These are phyloP conservation scores for Drosophila chauvacae DNA, from an alignment of 1,140 invertebrate species.

Conservation along the genomic window DNA sequence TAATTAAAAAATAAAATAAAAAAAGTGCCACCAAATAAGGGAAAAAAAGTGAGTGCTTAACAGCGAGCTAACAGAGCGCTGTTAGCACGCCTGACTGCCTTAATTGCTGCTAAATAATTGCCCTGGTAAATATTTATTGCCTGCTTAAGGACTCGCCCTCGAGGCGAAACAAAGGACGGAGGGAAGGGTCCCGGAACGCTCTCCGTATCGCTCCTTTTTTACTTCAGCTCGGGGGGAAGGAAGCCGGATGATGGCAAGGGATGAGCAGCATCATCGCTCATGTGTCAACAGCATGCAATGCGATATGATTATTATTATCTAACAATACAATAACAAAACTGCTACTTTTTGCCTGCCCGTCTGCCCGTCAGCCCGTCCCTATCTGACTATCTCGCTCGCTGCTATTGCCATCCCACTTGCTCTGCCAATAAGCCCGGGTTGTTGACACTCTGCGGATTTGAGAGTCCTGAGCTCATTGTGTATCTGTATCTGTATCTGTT, in stretches of 20 bases:
- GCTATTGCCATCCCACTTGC: slow-evolving; percentile 4
- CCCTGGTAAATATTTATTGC: slow-evolving; percentile 66
- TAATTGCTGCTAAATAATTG: slow-evolving; percentile 69
- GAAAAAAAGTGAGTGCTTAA: neutral
- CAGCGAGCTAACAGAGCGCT: slow-evolving; percentile 27
- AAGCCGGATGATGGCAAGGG: slow-evolving; percentile 42
- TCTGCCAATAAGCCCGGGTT: slow-evolving; percentile 48
- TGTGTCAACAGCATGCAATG: slow-evolving; percentile 83
- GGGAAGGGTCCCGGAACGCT: neutral
- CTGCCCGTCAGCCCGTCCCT: slow-evolving; percentile 8
- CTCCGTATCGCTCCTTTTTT: slow-evolving; percentile 6
- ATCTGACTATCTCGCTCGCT: neutral
- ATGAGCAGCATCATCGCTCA: slow-evolving; percentile 78
- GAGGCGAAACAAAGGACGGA: slow-evolving; percentile 12
- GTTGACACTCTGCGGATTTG: slow-evolving; percentile 72
- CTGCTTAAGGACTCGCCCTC: slow-evolving; percentile 56
- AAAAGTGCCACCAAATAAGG: slow-evolving; percentile 2
- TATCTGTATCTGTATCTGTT: slow-evolving; percentile 67
- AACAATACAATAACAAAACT: slow-evolving; percentile 80
- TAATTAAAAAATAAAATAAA: slow-evolving; percentile 48
- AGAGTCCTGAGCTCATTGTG: slow-evolving; percentile 65
- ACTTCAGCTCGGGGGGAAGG: slow-evolving; percentile 4
- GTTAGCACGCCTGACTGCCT: slow-evolving; percentile 31
- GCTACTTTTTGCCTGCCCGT: slow-evolving; percentile 75
- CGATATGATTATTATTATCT: slow-evolving; percentile 83